phyloP scores from a whole-genome alignment of 1,140 invertebrate genomes.

The Rhagoletis pomonella region DNA sequence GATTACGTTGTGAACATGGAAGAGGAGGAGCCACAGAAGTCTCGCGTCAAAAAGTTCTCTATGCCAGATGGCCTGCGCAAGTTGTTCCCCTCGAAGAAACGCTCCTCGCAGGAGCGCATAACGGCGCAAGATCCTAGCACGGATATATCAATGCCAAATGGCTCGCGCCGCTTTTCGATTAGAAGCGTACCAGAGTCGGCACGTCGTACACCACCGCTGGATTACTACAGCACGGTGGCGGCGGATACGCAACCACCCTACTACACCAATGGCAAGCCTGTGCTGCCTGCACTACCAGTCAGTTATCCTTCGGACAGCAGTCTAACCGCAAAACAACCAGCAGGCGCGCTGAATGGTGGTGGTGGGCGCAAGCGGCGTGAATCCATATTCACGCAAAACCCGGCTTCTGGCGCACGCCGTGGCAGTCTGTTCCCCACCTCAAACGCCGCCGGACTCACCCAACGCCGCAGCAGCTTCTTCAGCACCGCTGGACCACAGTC shows the following conservation, averaged over 20 bases:
- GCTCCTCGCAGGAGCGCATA: constrained; percentile 64
- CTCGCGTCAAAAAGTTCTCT: constrained; percentile 70
- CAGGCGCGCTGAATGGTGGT: constrained; percentile 35
- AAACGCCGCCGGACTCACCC: constrained; percentile 62
- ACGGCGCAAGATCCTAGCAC: constrained; percentile 53
- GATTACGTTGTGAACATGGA: constrained; percentile 63
- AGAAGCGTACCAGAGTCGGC: constrained; percentile 67
- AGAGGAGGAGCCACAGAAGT: constrained; percentile 56
- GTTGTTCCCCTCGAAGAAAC: constrained; percentile 68
- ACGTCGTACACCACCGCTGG: constrained; percentile 60
- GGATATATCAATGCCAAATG: constrained; percentile 7
- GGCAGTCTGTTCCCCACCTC: constrained; percentile 67
- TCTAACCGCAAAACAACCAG: constrained; percentile 47
- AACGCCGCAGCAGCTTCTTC: constrained; percentile 73
- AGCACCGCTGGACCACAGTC: constrained; percentile 62
- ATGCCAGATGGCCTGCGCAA: constrained; percentile 70
- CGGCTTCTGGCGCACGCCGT: constrained; percentile 61
- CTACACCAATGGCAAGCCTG: constrained; percentile 62
- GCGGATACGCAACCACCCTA: constrained; percentile 71
- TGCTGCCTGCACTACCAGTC: constrained; percentile 46
- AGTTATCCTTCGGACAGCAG: constrained; percentile 62
- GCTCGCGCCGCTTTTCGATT: constrained; percentile 66
- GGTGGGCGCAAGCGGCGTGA: constrained; percentile 64
- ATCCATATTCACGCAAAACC: constrained; percentile 70
- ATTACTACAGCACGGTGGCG: constrained; percentile 74